A percentile compares a stretch with the other conserved stretches of the same genome.
Evolutionary conservation across 2,113 vertebrate species (phyloP).

Genomic region (Protobothrops flavoviridis): DNA sequence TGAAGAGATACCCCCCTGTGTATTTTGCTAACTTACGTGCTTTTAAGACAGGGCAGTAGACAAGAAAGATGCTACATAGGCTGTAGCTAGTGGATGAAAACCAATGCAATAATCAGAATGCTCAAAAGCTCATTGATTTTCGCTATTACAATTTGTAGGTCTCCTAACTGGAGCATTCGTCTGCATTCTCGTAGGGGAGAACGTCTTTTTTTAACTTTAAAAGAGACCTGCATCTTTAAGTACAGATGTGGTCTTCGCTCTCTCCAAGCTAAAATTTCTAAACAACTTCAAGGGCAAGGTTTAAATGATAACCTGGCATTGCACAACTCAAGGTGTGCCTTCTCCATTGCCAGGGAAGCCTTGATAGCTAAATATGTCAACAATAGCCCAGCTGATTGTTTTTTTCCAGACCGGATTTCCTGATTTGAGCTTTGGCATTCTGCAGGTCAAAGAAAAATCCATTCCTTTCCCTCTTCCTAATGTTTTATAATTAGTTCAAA

Average conservation of each 20-base stretch:
- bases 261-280: too few relatives aligned
- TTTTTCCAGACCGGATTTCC: not conserved
- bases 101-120: not conserved
- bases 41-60: not conserved
- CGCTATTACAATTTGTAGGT: not conserved
- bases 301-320: conserved; percentile 28
- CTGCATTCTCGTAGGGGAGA: not conserved
- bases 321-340: conserved; percentile 14
- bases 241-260: not conserved
- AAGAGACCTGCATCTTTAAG: not conserved
- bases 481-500: not conserved
- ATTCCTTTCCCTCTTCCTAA: not conserved
- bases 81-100: not conserved
- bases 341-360: conserved; percentile 31
- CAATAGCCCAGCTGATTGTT: not conserved
- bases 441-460: not conserved
- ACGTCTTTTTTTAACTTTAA: not conserved
- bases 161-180: not conserved
- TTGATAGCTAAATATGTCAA: conserved; percentile 21
- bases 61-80: not conserved
- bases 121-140: not conserved
- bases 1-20: not conserved
- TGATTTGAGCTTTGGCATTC: not conserved
- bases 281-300: conserved; percentile 15
- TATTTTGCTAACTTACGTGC: not conserved